Evolutionary conservation across 1,140 invertebrate species (phyloP).

Genomic region (Leptopilina boulardi): DNA sequence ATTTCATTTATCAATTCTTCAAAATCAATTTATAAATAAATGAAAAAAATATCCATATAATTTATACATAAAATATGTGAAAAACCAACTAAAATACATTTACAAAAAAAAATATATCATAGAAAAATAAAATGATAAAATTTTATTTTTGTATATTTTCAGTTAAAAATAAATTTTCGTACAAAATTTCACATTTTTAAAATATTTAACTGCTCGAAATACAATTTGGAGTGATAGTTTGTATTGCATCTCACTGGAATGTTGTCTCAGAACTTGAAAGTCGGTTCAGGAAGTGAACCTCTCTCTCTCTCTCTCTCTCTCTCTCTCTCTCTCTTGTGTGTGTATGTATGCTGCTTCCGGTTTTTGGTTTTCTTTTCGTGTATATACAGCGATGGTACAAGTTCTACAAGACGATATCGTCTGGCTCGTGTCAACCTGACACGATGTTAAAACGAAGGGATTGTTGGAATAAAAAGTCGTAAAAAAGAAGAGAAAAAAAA

Average conservation of each 20-base stretch:
- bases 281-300: constrained; percentile 2
- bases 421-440: constrained; percentile 19
- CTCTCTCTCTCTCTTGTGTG: too few relatives aligned
- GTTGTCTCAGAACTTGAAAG: constrained; percentile 24
- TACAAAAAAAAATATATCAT: too few relatives aligned
- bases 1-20: too few relatives aligned
- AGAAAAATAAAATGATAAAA: too few relatives aligned
- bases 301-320: too few relatives aligned
- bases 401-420: constrained; percentile 25
- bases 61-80: too few relatives aligned
- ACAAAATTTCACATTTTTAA: too few relatives aligned
- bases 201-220: background rate
- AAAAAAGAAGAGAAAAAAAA: background rate
- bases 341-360: background rate
- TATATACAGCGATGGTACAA: background rate
- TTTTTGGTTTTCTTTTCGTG: constrained; percentile 16
- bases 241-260: constrained; percentile 6
- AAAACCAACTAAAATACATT: too few relatives aligned
- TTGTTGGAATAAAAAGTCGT: constrained; percentile 1
- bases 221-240: background rate
- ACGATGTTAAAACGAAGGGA: constrained; percentile 18
- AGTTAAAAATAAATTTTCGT: too few relatives aligned
- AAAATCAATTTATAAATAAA: too few relatives aligned
- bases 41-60: too few relatives aligned
- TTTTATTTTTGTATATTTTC: too few relatives aligned